Base-by-base conservation (phyloP, 1,140 invertebrate genomes). In the Latrodectus geometricus region DNA sequence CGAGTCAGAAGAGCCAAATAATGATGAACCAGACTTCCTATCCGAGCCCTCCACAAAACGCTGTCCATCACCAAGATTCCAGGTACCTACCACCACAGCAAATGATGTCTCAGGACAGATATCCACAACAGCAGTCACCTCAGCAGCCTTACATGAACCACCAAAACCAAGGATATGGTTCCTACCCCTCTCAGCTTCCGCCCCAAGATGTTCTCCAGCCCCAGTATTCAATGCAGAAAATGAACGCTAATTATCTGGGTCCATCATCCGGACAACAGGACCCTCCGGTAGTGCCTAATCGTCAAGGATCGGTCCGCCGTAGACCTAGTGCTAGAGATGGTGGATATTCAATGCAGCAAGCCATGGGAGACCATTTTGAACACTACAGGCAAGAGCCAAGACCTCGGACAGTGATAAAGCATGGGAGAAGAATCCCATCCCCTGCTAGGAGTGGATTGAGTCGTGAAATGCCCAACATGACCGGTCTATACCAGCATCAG, bases 331-430 rank as follows among this genome's bases (percentile, higher is more conserved):
- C 50, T 52, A 50, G 66, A 15, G 80, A 82, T 11, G 50, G 72
- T 11, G 85, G 68, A 12, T 82, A 82, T 49, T 90, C 89, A 65
- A 91, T 91, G 84, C 90, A 91, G 79, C 90, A 94, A 92, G 91
- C 92, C 8, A 92, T 94, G 90, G 93, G 93, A 89, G 94, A 94
- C 89, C 94, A 94, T 88, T 94, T 98, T 91, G 97, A 98, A 92
- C 97, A 99, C 90, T 99, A 99, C 35, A 48, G 80, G 20, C 83
- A 88, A 14, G 82, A 76, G 52, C 72, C 35, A 48, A 73, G 74
- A n/a, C 69, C n/a, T 0, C 35, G 85, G 20, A 79, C 49, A 23
- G 85, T 87, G 4, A 87, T 87, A 69, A 87, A 87, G 9, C 85
- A 87, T 21, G 85, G 85, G 54, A n/a, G 85, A 23, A n/a, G 85